Evolutionary conservation across 2,888 invertebrate species (phyloP).

Genomic region (Nipponacmea schrenckii): DNA sequence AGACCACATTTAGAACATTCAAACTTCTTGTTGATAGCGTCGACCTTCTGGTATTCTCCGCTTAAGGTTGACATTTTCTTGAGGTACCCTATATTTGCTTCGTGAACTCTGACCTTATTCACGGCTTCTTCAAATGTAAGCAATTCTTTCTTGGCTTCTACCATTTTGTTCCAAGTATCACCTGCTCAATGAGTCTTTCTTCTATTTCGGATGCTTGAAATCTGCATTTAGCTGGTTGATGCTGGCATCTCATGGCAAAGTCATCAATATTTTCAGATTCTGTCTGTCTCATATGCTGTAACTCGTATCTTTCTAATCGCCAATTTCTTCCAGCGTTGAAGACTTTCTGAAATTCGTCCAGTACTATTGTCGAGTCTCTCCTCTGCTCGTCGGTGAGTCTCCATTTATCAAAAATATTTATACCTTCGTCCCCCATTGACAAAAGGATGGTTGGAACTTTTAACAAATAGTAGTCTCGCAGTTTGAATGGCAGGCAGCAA

Average conservation of each 20-base stretch:
- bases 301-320: neutral
- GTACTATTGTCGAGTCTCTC: neutral
- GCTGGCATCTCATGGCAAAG: conserved; percentile 5
- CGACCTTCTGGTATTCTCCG: neutral
- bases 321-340: conserved; percentile 4
- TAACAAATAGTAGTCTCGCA: too few species aligned
- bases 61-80: too few species aligned
- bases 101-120: neutral
- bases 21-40: too few species aligned
- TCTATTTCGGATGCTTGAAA: neutral
- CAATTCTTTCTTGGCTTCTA: neutral
- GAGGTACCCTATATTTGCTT: neutral
- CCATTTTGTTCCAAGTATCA: neutral
- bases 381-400: neutral
- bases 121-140: neutral
- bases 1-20: neutral
- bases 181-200: neutral
- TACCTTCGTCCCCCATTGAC: neutral
- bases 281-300: neutral
- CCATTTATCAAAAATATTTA: neutral
- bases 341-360: neutral
- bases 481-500: too few species aligned
- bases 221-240: neutral
- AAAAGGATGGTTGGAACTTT: neutral
- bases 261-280: neutral